Conservation (phyloP, 2,113 vertebrate genomes). For the Cygnus atratus region DNA sequence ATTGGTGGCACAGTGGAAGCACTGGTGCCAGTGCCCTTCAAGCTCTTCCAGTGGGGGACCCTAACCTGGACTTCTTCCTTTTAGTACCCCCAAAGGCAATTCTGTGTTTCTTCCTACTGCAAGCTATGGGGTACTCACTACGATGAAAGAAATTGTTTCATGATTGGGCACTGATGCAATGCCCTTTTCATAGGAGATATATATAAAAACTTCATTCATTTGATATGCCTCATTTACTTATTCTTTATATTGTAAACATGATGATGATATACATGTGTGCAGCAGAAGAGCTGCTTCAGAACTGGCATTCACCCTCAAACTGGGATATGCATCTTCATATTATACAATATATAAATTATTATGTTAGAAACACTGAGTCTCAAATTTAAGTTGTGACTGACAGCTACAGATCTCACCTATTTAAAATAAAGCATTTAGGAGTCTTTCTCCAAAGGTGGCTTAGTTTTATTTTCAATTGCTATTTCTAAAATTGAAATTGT, state of each 20-base stretch:
- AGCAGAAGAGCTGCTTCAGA: neutral
- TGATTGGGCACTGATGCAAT: neutral
- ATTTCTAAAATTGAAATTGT: conserved; percentile 3
- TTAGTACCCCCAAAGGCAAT: neutral
- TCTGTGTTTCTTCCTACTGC: neutral
- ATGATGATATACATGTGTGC: neutral
- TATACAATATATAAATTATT: neutral
- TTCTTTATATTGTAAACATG: neutral
- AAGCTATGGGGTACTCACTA: neutral
- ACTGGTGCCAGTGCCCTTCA: neutral
- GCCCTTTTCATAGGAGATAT: neutral
- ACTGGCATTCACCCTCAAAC: neutral
- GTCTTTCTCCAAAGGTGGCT: neutral
- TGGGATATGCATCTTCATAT: neutral
- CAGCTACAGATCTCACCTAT: neutral
- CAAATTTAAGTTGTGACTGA: conserved; percentile 2
- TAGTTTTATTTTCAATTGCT: neutral
- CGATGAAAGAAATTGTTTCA: neutral
- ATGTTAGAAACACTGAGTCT: neutral
- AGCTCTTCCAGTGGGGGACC: neutral
- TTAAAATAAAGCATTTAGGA: neutral
- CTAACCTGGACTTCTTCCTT: neutral
- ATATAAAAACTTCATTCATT: neutral
- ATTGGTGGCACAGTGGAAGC: neutral
- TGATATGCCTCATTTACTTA: neutral